These are phyloP conservation scores for Chamaetylas fuelleborni DNA, from an alignment of 2,113 vertebrate species.

Conservation along the genomic window DNA sequence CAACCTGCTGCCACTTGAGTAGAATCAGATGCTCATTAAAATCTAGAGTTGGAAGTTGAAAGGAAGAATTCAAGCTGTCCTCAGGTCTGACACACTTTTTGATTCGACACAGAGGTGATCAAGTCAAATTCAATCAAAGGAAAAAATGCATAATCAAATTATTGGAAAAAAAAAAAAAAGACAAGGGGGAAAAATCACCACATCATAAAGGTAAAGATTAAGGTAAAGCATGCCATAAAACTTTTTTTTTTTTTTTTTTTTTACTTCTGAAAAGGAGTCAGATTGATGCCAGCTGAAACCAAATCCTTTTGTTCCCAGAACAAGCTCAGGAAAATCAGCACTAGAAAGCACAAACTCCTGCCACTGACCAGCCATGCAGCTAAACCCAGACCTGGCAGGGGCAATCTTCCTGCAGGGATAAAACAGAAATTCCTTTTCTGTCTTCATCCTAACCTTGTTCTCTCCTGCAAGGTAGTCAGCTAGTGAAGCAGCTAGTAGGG, in stretches of 20 bases:
- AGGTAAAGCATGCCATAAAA: not conserved
- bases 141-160: slow-evolving; percentile 26
- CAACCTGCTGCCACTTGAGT: not conserved
- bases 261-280: not conserved
- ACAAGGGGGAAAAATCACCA: not conserved
- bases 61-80: slow-evolving; percentile 43
- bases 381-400: not conserved
- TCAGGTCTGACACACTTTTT: slow-evolving; percentile 3
- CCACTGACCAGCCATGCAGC: not conserved
- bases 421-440: not conserved
- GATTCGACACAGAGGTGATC: not conserved
- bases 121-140: slow-evolving; percentile 10
- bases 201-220: slow-evolving; percentile 12
- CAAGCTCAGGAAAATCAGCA: not conserved
- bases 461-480: not conserved
- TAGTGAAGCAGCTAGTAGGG: not conserved
- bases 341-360: not conserved
- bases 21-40: slow-evolving; percentile 52
- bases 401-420: not conserved
- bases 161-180: not conserved
- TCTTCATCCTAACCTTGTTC: not conserved
- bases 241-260: not conserved
- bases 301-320: not conserved
- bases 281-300: not conserved
- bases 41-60: slow-evolving; percentile 35